Percentiles rank a stretch among this genome's conserved stretches.
Conservation (phyloP, 2,113 vertebrate species). For the Clinocottus analis region DNA sequence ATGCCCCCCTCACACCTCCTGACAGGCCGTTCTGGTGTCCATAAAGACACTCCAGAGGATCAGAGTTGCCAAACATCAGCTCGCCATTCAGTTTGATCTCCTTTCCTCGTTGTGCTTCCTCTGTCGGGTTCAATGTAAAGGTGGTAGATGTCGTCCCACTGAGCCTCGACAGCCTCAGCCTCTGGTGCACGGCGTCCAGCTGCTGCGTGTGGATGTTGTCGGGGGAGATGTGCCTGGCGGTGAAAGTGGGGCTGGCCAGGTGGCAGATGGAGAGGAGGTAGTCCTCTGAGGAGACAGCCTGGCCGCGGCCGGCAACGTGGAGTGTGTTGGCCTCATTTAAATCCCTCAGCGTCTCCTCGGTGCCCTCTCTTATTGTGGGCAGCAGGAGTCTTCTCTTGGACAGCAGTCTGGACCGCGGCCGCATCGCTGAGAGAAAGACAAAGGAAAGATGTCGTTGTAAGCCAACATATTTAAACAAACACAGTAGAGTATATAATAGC, state of each 20-base stretch:
- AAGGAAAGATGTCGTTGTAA: constrained; percentile 8
- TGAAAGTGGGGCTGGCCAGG: constrained; percentile 86
- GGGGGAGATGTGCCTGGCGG: constrained; percentile 54
- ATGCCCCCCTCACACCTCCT: constrained; percentile 29
- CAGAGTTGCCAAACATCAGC: constrained; percentile 63
- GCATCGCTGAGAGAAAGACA: constrained; percentile 81
- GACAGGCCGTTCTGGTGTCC: constrained; percentile 64
- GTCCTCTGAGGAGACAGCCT: constrained; percentile 78
- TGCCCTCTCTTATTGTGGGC: constrained; percentile 86
- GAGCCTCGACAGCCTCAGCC: constrained; percentile 37
- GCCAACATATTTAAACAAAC: background rate
- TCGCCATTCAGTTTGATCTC: constrained; percentile 6
- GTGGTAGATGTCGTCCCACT: constrained; percentile 15
- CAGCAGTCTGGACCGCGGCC: constrained; percentile 80
- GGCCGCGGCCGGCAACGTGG: constrained; percentile 43
- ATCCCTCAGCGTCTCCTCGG: constrained; percentile 81
- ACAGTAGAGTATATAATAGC: background rate
- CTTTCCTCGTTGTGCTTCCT: constrained; percentile 24
- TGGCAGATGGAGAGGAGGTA: constrained; percentile 92
- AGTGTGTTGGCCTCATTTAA: constrained; percentile 61
- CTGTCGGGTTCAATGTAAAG: background rate
- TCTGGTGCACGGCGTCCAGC: constrained; percentile 41
- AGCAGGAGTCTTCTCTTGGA: constrained; percentile 80
- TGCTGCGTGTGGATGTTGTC: constrained; percentile 40
- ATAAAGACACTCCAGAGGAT: constrained; percentile 86